Percentiles rank a stretch among this genome's conserved stretches.
Evolutionary conservation across 2,797 vertebrate species (phyloP).

Genomic region (Micropoecilia bifurca): DNA sequence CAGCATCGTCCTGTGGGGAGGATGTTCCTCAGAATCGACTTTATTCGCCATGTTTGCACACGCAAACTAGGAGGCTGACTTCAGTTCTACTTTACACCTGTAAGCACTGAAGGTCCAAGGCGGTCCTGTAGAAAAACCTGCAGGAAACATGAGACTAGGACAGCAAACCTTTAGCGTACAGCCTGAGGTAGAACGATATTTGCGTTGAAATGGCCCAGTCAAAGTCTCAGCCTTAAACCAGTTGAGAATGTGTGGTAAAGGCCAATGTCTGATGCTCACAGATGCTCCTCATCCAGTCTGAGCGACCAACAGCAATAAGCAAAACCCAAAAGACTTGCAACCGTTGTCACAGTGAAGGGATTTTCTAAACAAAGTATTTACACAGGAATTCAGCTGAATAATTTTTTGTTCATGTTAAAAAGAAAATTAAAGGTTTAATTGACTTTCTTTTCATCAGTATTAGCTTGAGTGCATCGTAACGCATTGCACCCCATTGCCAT

Average conservation of each 20-base stretch:
- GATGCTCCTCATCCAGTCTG: background rate
- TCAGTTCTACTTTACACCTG: too few relatives aligned
- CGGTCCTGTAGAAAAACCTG: background rate
- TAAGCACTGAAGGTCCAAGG: too few relatives aligned
- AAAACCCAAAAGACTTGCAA: background rate
- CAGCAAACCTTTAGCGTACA: background rate
- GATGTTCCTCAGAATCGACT: background rate
- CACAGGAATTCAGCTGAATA: background rate
- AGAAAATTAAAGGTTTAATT: slow-evolving; percentile 2
- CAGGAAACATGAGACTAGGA: background rate
- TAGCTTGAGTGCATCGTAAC: background rate
- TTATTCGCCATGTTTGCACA: background rate
- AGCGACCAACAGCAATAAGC: background rate
- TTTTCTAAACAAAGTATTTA: background rate
- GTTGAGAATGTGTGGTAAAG: background rate
- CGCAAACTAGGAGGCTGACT: background rate
- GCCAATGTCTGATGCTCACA: background rate
- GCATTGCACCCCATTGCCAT: background rate
- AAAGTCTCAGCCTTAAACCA: background rate
- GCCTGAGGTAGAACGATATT: background rate
- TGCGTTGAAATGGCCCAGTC: background rate
- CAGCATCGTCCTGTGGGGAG: slow-evolving; percentile 1
- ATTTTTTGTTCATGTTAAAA: too few relatives aligned
- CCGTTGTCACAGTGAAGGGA: background rate
- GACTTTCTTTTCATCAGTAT: background rate